Evolutionary conservation across 2,113 vertebrate species (phyloP), one percentile per base, ranked within the genome.

Genomic region (Lagenorhynchus albirostris): DNA sequence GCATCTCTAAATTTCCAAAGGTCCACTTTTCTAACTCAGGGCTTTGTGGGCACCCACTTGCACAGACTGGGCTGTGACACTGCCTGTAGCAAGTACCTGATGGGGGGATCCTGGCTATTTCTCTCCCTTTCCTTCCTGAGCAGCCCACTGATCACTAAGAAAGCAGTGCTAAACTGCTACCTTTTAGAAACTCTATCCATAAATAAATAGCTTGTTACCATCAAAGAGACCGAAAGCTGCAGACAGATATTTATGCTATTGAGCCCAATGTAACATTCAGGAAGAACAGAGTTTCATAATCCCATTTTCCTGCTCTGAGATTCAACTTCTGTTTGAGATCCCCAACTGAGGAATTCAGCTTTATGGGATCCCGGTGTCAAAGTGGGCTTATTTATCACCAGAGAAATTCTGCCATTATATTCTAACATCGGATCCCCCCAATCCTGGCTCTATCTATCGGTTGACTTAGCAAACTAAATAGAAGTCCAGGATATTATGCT

Each of bases 191-290:
- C 70, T 80, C 79, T 26, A 12, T 15, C 91, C 60, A 36, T 36
- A 82, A 83, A 86, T 58, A 96, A 97, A 98, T 92, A 98, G 44
- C 81, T 97, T 97, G 95, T 95, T 96, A 96, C 86, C 94, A 86
- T 98, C 97, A 97, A 97, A 98, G 97, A 98, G 98, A 98, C 60
- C 97, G 97, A 98, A 97, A 97, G 89, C 60, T 0, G 77, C 62
- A 97, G 74, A 94, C 81, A 71, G 96, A 84, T 97, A 96, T 98
- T 98, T 97, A 93, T 96, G 94, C 91, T 92, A 95, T 79, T 90
- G 91, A 98, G 95, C 89, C 96, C 81, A 98, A 96, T 95, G 96
- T 95, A 95, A 97, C 92, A 95, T 96, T 97, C 95, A 97, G 96
- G 97, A 98, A 97, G 96, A 97, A 97, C 70, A 93, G 94, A 98